phyloP scores from a whole-genome alignment of 2,797 vertebrate genomes.

The Phyllotis vaccarum region DNA sequence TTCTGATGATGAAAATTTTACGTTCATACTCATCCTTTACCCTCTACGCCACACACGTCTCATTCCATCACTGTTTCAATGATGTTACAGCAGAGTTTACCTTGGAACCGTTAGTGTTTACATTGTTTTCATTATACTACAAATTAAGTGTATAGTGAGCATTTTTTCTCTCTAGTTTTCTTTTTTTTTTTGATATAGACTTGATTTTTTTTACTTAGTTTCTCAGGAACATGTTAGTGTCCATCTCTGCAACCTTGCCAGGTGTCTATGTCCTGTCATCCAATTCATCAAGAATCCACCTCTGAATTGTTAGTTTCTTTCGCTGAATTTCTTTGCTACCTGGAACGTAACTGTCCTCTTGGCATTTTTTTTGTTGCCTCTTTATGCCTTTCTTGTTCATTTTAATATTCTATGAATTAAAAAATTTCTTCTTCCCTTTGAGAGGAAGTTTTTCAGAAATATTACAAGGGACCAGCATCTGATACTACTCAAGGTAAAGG shows the following conservation, averaged over 20 bases:
- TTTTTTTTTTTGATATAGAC: not conserved
- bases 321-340: not conserved
- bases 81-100: not conserved
- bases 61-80: not conserved
- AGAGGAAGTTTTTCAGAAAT: not conserved
- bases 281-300: not conserved
- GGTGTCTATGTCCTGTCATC: not conserved
- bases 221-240: not conserved
- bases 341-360: too few relatives aligned
- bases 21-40: not conserved
- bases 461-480: not conserved
- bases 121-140: not conserved
- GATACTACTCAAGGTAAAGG: not conserved
- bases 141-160: not conserved
- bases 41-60: not conserved
- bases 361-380: not conserved
- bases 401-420: not conserved
- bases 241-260: not conserved
- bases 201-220: not conserved
- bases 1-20: not conserved
- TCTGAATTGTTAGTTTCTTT: rapidly evolving
- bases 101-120: not conserved
- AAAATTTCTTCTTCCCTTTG: not conserved
- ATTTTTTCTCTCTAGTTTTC: not conserved
- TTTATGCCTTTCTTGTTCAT: not conserved